Evolutionary conservation across 35 echinoderm and acorn worm species (phyloP).

Genomic region (Lytechinus variegatus): DNA sequence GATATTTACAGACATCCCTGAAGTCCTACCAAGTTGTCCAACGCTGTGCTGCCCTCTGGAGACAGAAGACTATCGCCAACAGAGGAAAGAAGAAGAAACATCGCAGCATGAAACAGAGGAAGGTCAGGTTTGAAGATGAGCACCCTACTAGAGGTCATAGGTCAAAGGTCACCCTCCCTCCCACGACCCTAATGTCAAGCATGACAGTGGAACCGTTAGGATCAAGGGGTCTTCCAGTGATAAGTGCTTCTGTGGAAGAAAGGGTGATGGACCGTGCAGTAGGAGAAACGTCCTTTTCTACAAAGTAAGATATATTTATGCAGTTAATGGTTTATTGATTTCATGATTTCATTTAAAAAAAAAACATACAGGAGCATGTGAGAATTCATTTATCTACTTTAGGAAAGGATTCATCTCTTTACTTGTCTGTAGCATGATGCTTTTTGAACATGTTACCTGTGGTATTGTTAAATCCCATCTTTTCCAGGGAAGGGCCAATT

Average conservation of each 20-base stretch:
- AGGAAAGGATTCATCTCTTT: too few relatives aligned
- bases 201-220: not conserved
- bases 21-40: conserved; percentile 68
- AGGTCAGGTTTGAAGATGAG: conserved; percentile 24
- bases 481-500: too few relatives aligned
- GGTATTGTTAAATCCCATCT: too few relatives aligned
- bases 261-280: not conserved
- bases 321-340: too few relatives aligned
- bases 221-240: not conserved
- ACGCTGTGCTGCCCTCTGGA: conserved; percentile 82
- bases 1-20: conserved; percentile 57
- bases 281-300: not conserved
- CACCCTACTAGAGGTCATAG: not conserved
- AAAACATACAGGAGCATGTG: too few relatives aligned
- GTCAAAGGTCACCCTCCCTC: not conserved
- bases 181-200: not conserved
- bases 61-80: conserved; percentile 64
- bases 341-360: too few relatives aligned
- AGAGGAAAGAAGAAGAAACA: not conserved
- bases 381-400: too few relatives aligned
- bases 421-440: too few relatives aligned
- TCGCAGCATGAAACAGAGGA: not conserved
- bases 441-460: too few relatives aligned
- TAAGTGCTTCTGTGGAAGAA: not conserved
- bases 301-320: not conserved